phyloP scores from a whole-genome alignment of 2,888 invertebrate species.

The Drosophila prolongata region DNA sequence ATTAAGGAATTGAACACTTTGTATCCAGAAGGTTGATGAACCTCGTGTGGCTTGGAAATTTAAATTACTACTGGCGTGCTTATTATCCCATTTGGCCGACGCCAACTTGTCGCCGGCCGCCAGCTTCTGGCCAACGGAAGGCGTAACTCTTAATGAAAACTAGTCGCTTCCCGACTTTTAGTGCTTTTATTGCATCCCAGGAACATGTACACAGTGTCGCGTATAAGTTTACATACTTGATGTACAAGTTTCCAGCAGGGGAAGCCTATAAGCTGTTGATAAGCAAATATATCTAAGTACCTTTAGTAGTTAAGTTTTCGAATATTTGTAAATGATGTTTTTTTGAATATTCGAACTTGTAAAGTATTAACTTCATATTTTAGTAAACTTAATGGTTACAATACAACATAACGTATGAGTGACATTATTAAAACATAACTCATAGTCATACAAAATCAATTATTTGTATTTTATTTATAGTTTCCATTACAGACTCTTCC shows the following conservation, averaged over 20 bases:
- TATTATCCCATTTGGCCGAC: slow-evolving; percentile 68
- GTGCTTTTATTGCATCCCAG: slow-evolving; percentile 51
- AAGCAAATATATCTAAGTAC: too few species aligned
- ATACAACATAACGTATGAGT: neutral
- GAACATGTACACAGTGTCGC: slow-evolving; percentile 11
- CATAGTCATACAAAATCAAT: too few species aligned
- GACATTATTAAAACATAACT: neutral
- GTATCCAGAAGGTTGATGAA: slow-evolving; percentile 26
- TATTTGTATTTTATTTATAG: too few species aligned
- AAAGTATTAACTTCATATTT: too few species aligned
- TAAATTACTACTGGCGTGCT: slow-evolving; percentile 43
- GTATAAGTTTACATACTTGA: neutral
- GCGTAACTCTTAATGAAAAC: slow-evolving; percentile 71
- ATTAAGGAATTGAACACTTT: neutral
- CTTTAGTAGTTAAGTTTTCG: too few species aligned
- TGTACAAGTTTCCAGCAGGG: too few species aligned
- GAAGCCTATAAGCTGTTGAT: too few species aligned
- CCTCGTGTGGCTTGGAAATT: slow-evolving; percentile 17
- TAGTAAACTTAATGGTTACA: neutral
- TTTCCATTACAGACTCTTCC: too few species aligned
- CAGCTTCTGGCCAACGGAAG: slow-evolving; percentile 49
- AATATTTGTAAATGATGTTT: too few species aligned
- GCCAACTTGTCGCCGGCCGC: slow-evolving; percentile 70
- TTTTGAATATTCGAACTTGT: too few species aligned
- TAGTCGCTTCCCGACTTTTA: slow-evolving; percentile 62